These are phyloP conservation scores for Heliconius hewitsoni DNA, from an alignment of 1,140 invertebrate genomes.

Conservation along the genomic window DNA sequence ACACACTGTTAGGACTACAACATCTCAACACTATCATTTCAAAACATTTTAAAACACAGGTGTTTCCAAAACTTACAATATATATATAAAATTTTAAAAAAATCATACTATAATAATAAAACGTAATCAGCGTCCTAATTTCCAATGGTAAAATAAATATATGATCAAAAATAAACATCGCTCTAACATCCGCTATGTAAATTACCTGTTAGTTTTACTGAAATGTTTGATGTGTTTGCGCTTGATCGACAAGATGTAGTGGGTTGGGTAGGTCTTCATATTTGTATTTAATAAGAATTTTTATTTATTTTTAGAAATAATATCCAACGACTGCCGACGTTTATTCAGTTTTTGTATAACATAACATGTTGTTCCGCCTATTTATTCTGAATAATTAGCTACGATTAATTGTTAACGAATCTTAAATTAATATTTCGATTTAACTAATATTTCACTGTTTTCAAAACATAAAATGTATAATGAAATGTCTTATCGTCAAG, in stretches of 20 bases:
- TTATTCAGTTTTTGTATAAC: not conserved
- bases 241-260: conserved; percentile 60
- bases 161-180: conserved; percentile 71
- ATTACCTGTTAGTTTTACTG: conserved; percentile 77
- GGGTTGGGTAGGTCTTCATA: conserved; percentile 39
- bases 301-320: not conserved
- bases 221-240: conserved; percentile 73
- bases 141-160: conserved; percentile 68
- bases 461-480: no score
- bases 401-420: no score
- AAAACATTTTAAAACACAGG: conserved; percentile 49
- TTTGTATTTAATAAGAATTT: conserved; percentile 24
- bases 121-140: conserved; percentile 64
- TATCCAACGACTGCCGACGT: no score
- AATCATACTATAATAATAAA: conserved; percentile 61
- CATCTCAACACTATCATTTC: conserved; percentile 32
- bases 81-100: conserved; percentile 38
- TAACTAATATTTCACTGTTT: no score
- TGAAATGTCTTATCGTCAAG: no score
- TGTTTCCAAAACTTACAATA: conserved; percentile 28
- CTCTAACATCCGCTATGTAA: conserved; percentile 53
- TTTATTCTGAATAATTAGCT: no score
- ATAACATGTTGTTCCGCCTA: no score
- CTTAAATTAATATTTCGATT: no score
- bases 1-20: not conserved